Base-by-base conservation (phyloP, 2,888 invertebrate genomes). In the Plebejus anna region DNA sequence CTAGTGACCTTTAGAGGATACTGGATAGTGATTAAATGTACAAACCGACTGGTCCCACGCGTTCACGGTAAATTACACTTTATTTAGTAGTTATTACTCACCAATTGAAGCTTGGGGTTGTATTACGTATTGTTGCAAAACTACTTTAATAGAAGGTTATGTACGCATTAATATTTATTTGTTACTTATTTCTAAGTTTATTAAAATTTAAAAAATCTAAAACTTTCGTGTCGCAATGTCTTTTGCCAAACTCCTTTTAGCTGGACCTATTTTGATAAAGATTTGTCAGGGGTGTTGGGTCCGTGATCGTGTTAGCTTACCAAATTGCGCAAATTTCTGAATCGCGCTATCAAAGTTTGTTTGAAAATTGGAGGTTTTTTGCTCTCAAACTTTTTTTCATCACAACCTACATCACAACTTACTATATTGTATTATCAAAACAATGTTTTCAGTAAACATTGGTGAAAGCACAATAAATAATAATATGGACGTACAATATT, bases 61-160 rank as follows among this genome's bases (percentile, higher is more conserved):
- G 66, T 66, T 66, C 32, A 66, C 66, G 32, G 66, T 32, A 70
- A 76, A 76, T 73, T 73, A 55, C 55, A 73, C 51, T 28, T 28
- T 73, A 73, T 73, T 22, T 22, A 22, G 22, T 22, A 22, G 22
- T 73, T 51, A 73, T 73, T 13, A 73, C 73, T 55, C 2, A 73
- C 66, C 11, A 59, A 59, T 59, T 22, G 59, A 28, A 9, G 57
- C 57, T n/a, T 22, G n/a, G 59, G 22, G 59, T 22, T 51, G 51
- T 51, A 51, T 22, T 22, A 59, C 32, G 4, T 22, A 2, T 59
- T 59, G 22, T 59, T 59, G 9, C 9, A 59, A 59, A 22, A 9
- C 5, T 57, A 22, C 22, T 59, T 22, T 9, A 22, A 59, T 13
- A 51, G 13, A 13, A 51, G 11, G 13, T 51, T 51, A 51, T 13